Evolutionary conservation across 1,140 invertebrate genomes (phyloP).

Genomic region (Eufriesea mexicana): DNA sequence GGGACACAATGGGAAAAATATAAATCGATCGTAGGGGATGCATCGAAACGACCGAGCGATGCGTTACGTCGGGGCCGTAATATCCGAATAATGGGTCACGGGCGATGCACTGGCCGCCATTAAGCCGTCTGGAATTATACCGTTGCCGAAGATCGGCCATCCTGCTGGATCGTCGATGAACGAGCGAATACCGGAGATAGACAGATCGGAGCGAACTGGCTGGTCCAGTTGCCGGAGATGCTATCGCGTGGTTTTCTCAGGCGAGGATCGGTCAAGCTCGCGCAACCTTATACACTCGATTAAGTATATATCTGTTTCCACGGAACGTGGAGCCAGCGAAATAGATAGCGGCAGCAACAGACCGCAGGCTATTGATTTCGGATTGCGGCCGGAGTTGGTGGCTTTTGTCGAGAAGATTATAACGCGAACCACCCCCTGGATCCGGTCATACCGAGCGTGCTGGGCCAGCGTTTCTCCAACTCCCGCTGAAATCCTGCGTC

Average conservation of each 20-base stretch:
- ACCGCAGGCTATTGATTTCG: slow-evolving; percentile 75
- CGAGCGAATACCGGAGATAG: too few relatives aligned
- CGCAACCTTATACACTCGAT: background rate
- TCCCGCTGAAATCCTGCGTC: too few relatives aligned
- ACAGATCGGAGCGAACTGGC: too few relatives aligned
- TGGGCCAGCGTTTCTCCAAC: slow-evolving; percentile 29
- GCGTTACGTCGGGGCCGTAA: too few relatives aligned
- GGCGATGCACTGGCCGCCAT: slow-evolving; percentile 7
- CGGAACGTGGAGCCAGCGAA: background rate
- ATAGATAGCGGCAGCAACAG: slow-evolving; percentile 68
- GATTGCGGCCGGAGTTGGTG: slow-evolving; percentile 67
- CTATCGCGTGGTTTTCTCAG: background rate
- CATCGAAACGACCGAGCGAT: too few relatives aligned
- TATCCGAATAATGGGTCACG: slow-evolving; percentile 30
- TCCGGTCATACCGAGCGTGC: background rate
- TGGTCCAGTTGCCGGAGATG: background rate
- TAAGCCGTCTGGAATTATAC: slow-evolving; percentile 22
- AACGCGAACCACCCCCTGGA: slow-evolving; percentile 55
- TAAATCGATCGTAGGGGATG: slow-evolving; percentile 21
- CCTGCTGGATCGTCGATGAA: too few relatives aligned
- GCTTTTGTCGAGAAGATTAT: slow-evolving; percentile 74
- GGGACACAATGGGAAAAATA: slow-evolving; percentile 3
- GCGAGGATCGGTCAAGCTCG: background rate
- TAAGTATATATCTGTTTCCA: slow-evolving; percentile 11
- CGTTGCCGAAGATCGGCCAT: slow-evolving; percentile 3